phyloP scores from a whole-genome alignment of 2,888 invertebrate genomes.

The Rosalia funebris region DNA sequence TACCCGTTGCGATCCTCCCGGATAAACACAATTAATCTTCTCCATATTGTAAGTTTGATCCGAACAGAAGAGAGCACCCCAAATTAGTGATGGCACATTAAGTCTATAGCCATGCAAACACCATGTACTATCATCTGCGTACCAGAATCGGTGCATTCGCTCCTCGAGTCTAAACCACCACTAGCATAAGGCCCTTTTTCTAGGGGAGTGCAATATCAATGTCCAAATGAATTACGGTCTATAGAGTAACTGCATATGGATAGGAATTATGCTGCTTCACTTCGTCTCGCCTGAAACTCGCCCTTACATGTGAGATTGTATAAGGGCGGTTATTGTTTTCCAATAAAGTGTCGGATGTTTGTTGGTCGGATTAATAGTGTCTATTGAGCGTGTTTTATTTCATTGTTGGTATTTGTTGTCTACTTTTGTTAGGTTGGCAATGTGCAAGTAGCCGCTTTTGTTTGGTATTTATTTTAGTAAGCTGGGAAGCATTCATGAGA shows the following conservation, averaged over 20 bases:
- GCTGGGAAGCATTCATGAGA: conserved; percentile 62
- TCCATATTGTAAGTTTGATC: conserved; percentile 57
- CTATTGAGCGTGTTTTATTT: conserved; percentile 66
- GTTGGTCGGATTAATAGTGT: conserved; percentile 63
- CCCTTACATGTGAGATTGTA: conserved; percentile 28
- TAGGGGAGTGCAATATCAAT: conserved; percentile 55
- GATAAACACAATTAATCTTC: conserved; percentile 59
- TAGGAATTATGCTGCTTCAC: conserved; percentile 60
- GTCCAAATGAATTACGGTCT: conserved; percentile 63
- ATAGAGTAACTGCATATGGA: conserved; percentile 58
- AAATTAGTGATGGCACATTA: conserved; percentile 66
- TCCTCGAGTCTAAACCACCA: conserved; percentile 24
- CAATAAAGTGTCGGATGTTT: conserved; percentile 60
- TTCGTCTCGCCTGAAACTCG: conserved; percentile 40
- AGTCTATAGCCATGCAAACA: conserved; percentile 63
- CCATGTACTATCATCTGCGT: conserved; percentile 57
- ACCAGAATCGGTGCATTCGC: conserved; percentile 35
- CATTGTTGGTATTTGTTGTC: conserved; percentile 65
- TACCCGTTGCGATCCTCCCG: conserved; percentile 53
- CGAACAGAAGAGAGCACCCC: conserved; percentile 56
- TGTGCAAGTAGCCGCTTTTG: conserved; percentile 64
- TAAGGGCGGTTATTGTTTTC: conserved; percentile 41
- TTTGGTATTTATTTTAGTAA: conserved; percentile 65
- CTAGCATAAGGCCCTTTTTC: conserved; percentile 47
- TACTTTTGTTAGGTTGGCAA: conserved; percentile 63